Percentiles rank a stretch among this genome's conserved stretches.
Conservation (phyloP, 2,797 vertebrate species). For the Gymnothorax reevesii region DNA sequence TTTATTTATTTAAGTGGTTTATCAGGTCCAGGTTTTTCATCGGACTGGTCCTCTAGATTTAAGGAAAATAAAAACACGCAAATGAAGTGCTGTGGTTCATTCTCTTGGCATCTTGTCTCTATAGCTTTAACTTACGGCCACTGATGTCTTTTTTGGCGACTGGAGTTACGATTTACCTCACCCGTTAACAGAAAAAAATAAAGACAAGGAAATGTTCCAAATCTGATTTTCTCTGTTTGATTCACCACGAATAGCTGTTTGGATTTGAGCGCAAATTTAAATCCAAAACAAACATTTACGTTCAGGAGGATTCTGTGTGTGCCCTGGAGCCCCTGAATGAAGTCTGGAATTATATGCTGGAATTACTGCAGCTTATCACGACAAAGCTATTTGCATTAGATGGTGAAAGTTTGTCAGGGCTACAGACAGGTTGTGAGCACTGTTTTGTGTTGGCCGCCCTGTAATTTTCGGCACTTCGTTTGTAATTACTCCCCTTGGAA, state of each 20-base stretch:
- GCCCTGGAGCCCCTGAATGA: slow-evolving; percentile 1
- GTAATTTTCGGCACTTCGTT: background rate
- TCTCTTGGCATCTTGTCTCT: background rate
- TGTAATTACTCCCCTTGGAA: background rate
- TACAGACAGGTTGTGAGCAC: background rate
- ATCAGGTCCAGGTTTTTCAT: background rate
- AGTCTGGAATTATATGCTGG: background rate
- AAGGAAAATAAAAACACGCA: background rate
- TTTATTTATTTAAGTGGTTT: background rate
- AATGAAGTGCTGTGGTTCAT: background rate
- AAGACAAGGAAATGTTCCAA: slow-evolving; percentile 24
- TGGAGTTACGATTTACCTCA: slow-evolving; percentile 20
- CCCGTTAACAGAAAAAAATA: slow-evolving; percentile 23
- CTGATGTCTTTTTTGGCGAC: background rate
- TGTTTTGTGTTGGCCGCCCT: slow-evolving; percentile 7
- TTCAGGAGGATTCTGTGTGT: too few species aligned
- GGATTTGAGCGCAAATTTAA: slow-evolving; percentile 27
- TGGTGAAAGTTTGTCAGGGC: slow-evolving; percentile 16
- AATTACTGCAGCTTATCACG: background rate
- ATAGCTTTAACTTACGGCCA: background rate
- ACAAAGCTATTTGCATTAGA: slow-evolving; percentile 3
- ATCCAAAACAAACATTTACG: slow-evolving; percentile 3
- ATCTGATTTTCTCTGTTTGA: slow-evolving; percentile 35
- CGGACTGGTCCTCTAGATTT: background rate
- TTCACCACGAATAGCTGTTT: slow-evolving; percentile 46